Conservation (phyloP, 2,888 invertebrate genomes). For the Eurytoma adleriae region DNA sequence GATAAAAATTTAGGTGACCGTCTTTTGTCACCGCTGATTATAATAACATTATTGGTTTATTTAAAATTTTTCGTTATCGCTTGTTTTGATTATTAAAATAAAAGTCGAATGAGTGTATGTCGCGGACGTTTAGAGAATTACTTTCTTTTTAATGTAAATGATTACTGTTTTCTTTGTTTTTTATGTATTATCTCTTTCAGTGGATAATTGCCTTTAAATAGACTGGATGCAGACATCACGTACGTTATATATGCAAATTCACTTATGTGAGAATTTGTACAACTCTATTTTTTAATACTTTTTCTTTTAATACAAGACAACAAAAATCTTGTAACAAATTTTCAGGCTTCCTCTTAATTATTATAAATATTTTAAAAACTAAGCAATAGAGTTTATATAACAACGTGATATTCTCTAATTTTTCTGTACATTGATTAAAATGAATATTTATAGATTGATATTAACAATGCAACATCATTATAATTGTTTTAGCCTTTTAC, state of each 20-base stretch:
- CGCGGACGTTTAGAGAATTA: slow-evolving; percentile 22
- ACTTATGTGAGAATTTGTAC: slow-evolving; percentile 51
- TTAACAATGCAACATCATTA: slow-evolving; percentile 58
- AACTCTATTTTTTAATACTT: slow-evolving; percentile 47
- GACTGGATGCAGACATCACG: slow-evolving; percentile 45
- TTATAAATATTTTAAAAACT: slow-evolving; percentile 32
- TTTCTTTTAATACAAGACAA: slow-evolving; percentile 47
- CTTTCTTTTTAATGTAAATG: slow-evolving; percentile 33
- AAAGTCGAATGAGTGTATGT: slow-evolving; percentile 34
- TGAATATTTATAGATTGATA: slow-evolving; percentile 54
- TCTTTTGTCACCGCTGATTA: background rate
- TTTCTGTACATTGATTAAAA: slow-evolving; percentile 49
- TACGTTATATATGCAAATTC: slow-evolving; percentile 38
- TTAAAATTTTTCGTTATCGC: slow-evolving; percentile 45
- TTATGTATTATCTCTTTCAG: slow-evolving; percentile 23
- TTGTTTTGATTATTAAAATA: slow-evolving; percentile 46
- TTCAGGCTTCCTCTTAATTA: slow-evolving; percentile 49
- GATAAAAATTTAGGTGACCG: slow-evolving; percentile 45
- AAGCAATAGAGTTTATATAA: slow-evolving; percentile 32
- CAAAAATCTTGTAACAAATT: slow-evolving; percentile 27
- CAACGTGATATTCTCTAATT: slow-evolving; percentile 48
- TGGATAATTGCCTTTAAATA: slow-evolving; percentile 31
- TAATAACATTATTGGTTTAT: slow-evolving; percentile 38
- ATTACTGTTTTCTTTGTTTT: slow-evolving; percentile 25
- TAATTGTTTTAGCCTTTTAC: slow-evolving; percentile 58